A percentile compares a stretch with the other conserved stretches of the same genome.
These are phyloP conservation scores for Apis cerana DNA, from an alignment of 1,140 invertebrate genomes.

Conservation along the genomic window DNA sequence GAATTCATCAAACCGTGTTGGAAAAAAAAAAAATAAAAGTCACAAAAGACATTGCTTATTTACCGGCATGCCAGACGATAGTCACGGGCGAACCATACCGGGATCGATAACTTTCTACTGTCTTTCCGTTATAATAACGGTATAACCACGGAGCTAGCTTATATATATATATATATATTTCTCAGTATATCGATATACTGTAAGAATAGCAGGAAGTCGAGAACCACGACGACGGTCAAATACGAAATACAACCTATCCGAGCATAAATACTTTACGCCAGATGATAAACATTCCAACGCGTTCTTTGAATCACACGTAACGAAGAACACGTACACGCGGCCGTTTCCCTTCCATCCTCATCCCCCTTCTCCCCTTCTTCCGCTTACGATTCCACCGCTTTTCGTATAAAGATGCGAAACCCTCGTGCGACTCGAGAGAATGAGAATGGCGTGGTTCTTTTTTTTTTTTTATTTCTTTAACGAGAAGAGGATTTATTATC, in stretches of 20 bases:
- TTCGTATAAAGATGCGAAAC: constrained; percentile 16
- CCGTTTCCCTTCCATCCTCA: constrained; percentile 36
- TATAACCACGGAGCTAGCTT: constrained; percentile 27
- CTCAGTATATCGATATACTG: constrained; percentile 44
- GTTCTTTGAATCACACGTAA: constrained; percentile 56
- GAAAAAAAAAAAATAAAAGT: neutral
- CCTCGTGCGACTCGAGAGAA: constrained; percentile 12
- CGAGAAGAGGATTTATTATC: too few species aligned
- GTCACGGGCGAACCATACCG: neutral
- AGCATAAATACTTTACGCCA: neutral
- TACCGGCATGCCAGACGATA: neutral
- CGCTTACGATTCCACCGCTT: neutral
- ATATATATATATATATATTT: constrained; percentile 2
- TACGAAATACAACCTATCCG: constrained; percentile 23
- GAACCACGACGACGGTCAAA: constrained; percentile 54
- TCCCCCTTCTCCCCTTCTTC: too few species aligned
- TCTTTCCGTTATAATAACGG: constrained; percentile 59
- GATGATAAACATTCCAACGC: constrained; percentile 57
- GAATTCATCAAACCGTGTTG: too few species aligned
- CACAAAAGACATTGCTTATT: neutral
- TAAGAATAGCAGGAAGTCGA: constrained; percentile 56
- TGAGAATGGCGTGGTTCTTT: too few species aligned
- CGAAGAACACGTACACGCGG: constrained; percentile 57
- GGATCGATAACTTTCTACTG: constrained; percentile 51
- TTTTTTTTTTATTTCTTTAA: too few species aligned